phyloP scores from a whole-genome alignment of 1,140 invertebrate genomes.

The Dendrolimus kikuchii region DNA sequence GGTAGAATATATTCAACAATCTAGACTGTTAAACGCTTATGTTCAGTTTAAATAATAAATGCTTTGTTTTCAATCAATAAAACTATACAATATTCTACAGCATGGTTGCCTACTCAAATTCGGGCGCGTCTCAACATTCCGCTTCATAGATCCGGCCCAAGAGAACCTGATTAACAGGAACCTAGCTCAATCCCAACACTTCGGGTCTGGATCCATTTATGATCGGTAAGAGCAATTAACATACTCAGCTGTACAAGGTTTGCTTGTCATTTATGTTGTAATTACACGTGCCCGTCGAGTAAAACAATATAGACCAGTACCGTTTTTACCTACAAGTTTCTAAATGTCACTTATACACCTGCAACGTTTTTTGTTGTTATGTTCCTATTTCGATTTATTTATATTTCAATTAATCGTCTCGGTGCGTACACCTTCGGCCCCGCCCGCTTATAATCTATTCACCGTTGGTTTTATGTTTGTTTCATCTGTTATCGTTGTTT shows the following conservation, averaged over 20 bases:
- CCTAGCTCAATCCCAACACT: conserved; percentile 76
- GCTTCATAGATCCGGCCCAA: conserved; percentile 92
- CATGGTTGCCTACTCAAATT: conserved; percentile 92
- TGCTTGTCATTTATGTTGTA: conserved; percentile 30
- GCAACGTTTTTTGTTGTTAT: conserved; percentile 16
- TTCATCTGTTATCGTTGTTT: conserved; percentile 47
- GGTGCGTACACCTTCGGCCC: conserved; percentile 8
- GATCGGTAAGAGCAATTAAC: conserved; percentile 75
- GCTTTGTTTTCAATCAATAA: conserved; percentile 2
- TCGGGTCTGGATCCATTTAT: conserved; percentile 83
- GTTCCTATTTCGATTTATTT: conserved; percentile 15
- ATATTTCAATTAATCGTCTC: conserved; percentile 15
- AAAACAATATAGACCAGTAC: neutral
- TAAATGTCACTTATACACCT: conserved; percentile 13
- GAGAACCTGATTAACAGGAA: conserved; percentile 84
- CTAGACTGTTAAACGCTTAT: no score
- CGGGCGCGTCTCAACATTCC: conserved; percentile 92
- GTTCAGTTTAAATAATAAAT: no score
- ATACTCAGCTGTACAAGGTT: neutral
- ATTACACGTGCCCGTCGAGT: conserved; percentile 24
- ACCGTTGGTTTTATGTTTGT: conserved; percentile 32
- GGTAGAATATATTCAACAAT: no score
- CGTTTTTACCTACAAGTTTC: no score
- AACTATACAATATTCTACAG: conserved; percentile 48
- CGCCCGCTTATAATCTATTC: conserved; percentile 34